Conservation (phyloP, 1,140 invertebrate species). For the Atta colombica region DNA sequence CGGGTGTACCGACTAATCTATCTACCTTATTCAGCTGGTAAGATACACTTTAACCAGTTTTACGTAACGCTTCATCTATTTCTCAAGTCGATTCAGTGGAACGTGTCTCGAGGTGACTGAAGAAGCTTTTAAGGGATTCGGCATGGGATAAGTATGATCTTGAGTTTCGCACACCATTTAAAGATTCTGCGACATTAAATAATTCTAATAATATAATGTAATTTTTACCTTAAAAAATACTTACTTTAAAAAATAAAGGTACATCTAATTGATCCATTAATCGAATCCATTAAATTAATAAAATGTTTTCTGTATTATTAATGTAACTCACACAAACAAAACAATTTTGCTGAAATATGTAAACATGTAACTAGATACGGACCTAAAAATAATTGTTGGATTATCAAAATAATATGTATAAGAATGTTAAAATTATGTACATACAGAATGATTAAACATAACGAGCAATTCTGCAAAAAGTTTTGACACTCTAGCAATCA, state of each 20-base stretch:
- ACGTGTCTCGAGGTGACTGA: constrained; percentile 40
- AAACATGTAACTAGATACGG: too few relatives aligned
- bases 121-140: constrained; percentile 36
- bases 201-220: background rate
- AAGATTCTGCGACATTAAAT: background rate
- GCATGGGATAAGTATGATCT: background rate
- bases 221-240: background rate
- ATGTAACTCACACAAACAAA: background rate
- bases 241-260: background rate
- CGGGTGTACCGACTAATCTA: constrained; percentile 52
- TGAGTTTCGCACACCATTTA: background rate
- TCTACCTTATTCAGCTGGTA: constrained; percentile 51
- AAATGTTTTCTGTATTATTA: background rate
- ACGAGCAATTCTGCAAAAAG: too few relatives aligned
- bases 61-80: constrained; percentile 52
- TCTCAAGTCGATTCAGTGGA: constrained; percentile 19
- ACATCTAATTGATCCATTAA: too few relatives aligned
- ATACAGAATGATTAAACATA: too few relatives aligned
- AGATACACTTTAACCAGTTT: constrained; percentile 54
- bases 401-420: too few relatives aligned
- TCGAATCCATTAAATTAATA: background rate
- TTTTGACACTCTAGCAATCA: too few relatives aligned
- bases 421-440: too few relatives aligned
- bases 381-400: too few relatives aligned
- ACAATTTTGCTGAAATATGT: too few relatives aligned